These are phyloP conservation scores for Lampropteryx suffumata DNA, from an alignment of 2,888 invertebrate species.

Conservation along the genomic window DNA sequence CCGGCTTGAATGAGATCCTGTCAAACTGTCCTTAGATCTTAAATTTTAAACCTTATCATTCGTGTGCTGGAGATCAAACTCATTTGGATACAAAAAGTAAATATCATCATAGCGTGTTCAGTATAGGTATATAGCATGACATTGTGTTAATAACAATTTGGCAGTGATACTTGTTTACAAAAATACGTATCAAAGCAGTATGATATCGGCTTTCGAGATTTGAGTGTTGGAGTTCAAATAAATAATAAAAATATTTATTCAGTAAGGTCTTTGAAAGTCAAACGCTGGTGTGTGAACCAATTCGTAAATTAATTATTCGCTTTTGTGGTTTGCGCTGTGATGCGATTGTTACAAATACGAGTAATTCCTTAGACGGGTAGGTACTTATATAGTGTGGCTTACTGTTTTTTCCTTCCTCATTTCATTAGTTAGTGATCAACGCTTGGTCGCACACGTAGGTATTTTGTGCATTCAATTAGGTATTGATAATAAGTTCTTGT, in stretches of 20 bases:
- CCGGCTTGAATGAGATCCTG: constrained; percentile 16
- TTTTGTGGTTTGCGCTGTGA: too few relatives aligned
- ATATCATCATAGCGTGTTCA: constrained; percentile 21
- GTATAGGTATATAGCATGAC: neutral
- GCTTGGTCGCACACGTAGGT: constrained; percentile 8
- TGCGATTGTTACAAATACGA: too few relatives aligned
- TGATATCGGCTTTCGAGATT: neutral
- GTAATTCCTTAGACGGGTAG: too few relatives aligned
- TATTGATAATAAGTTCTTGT: too few relatives aligned
- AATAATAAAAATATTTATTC: too few relatives aligned
- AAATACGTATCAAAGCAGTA: constrained; percentile 4
- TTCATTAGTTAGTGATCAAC: constrained; percentile 10
- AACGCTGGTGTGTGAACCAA: too few relatives aligned
- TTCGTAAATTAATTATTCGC: too few relatives aligned
- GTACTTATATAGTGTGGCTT: too few relatives aligned
- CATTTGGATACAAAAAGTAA: constrained; percentile 28
- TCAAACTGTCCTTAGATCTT: constrained; percentile 19
- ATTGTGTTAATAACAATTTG: constrained; percentile 7
- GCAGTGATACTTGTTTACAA: constrained; percentile 13
- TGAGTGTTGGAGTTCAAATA: too few relatives aligned
- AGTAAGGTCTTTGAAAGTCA: too few relatives aligned
- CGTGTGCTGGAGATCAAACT: neutral
- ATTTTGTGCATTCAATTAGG: constrained; percentile 6
- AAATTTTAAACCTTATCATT: constrained; percentile 12
- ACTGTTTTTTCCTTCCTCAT: constrained; percentile 3